These are phyloP conservation scores for Rana temporaria DNA, from an alignment of 2,113 vertebrate genomes.

Conservation along the genomic window DNA sequence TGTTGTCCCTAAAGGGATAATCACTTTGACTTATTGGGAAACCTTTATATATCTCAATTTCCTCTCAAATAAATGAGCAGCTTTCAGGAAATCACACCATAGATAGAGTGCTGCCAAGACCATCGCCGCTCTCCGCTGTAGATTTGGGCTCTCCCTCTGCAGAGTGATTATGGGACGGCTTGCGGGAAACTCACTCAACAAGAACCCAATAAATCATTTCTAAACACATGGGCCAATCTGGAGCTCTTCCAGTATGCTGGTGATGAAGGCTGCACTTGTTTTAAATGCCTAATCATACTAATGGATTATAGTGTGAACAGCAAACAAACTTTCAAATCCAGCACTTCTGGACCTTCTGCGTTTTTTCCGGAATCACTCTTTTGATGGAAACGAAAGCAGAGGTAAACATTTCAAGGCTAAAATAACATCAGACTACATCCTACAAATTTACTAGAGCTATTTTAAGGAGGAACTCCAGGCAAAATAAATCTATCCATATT, in stretches of 20 bases:
- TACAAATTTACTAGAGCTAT: no score
- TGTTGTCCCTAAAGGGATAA: constrained; percentile 17
- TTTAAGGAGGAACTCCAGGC: no score
- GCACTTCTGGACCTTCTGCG: not conserved
- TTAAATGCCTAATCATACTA: constrained; percentile 39
- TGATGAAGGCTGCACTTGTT: constrained; percentile 50
- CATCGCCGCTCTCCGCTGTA: constrained; percentile 23
- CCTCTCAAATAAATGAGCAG: constrained; percentile 4
- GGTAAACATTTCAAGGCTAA: no score
- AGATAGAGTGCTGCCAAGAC: constrained; percentile 30
- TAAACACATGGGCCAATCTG: constrained; percentile 37
- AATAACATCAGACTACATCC: no score
- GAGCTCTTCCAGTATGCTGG: constrained; percentile 35
- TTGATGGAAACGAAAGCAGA: not conserved
- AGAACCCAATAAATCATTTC: constrained; percentile 46
- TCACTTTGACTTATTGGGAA: constrained; percentile 17
- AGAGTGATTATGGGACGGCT: constrained; percentile 37
- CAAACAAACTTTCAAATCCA: constrained; percentile 17
- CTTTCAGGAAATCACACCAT: constrained; percentile 49
- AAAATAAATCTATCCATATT: no score
- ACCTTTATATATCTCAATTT: constrained; percentile 32
- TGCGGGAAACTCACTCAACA: constrained; percentile 48
- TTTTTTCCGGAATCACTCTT: not conserved
- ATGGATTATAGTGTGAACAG: constrained; percentile 41
- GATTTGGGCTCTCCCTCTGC: constrained; percentile 31